Evolutionary conservation across 2,888 invertebrate genomes (phyloP).

Genomic region (Trichopoda pennipes): DNA sequence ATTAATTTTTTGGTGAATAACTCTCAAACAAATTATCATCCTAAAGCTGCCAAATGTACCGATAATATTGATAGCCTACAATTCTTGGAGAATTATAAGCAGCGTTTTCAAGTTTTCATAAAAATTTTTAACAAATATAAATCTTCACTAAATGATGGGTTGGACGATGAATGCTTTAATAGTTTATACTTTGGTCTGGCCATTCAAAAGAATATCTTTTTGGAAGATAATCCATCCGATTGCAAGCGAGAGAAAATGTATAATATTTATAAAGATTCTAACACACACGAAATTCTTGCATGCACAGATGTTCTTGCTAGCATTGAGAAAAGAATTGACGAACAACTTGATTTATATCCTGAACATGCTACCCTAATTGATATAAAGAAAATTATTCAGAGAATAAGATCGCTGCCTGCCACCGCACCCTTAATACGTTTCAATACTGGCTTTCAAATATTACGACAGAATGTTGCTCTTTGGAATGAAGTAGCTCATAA

Average conservation of each 20-base stretch:
- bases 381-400: constrained; percentile 83
- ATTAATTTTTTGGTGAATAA: constrained; percentile 75
- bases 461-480: constrained; percentile 91
- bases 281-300: constrained; percentile 88
- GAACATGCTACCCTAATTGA: constrained; percentile 93
- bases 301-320: constrained; percentile 87
- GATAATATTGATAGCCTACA: constrained; percentile 64
- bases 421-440: constrained; percentile 93
- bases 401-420: constrained; percentile 87
- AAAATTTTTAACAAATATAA: constrained; percentile 76
- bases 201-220: constrained; percentile 75
- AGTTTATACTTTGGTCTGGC: constrained; percentile 76
- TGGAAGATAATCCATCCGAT: constrained; percentile 71
- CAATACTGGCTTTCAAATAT: constrained; percentile 93
- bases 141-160: constrained; percentile 72
- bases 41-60: background rate
- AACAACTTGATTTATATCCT: constrained; percentile 90
- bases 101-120: constrained; percentile 76
- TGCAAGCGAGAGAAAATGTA: constrained; percentile 72
- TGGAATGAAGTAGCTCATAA: constrained; percentile 96
- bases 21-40: constrained; percentile 74
- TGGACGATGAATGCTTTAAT: constrained; percentile 76
- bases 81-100: constrained; percentile 74
- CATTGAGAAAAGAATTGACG: constrained; percentile 84
- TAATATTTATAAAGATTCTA: constrained; percentile 92